A percentile compares a stretch with the other conserved stretches of the same genome.
Conservation (phyloP, 2,888 invertebrate genomes). For the Endotricha flammealis region DNA sequence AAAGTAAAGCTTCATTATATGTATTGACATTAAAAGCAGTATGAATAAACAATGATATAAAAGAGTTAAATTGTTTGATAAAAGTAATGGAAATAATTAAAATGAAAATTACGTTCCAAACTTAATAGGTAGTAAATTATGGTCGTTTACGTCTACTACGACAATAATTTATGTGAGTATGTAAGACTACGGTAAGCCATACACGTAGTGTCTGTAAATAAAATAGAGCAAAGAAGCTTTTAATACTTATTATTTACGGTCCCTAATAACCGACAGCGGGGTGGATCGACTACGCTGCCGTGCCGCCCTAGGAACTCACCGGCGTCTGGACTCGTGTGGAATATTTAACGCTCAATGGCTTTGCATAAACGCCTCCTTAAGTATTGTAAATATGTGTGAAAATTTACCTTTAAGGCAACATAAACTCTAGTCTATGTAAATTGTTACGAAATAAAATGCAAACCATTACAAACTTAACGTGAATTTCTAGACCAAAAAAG, state of each 20-base stretch:
- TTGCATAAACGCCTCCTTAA: background rate
- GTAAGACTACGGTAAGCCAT: conserved; percentile 35
- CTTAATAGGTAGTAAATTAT: too few species aligned
- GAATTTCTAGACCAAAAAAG: conserved; percentile 6
- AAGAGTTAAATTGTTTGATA: too few species aligned
- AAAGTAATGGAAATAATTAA: too few species aligned
- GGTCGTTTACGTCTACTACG: too few species aligned
- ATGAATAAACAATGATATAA: too few species aligned
- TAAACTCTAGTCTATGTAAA: too few species aligned
- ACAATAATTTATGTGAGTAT: conserved; percentile 37
- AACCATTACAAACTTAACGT: background rate
- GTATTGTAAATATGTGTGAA: background rate
- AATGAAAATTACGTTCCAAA: too few species aligned
- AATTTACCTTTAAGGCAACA: conserved; percentile 1
- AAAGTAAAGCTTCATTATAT: too few species aligned
- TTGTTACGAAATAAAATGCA: too few species aligned
- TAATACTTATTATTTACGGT: conserved; percentile 71
- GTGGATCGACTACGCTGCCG: conserved; percentile 25
- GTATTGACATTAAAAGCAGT: too few species aligned
- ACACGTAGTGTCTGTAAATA: conserved; percentile 64
- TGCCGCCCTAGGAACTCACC: conserved; percentile 27
- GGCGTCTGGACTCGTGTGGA: conserved; percentile 50
- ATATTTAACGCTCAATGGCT: conserved; percentile 53
- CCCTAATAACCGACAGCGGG: conserved; percentile 55
- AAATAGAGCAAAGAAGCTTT: conserved; percentile 51